Percentiles rank a stretch among this genome's conserved stretches.
These are phyloP conservation scores for Hirtodrosophila duncani DNA, from an alignment of 2,888 invertebrate species.

Conservation along the genomic window DNA sequence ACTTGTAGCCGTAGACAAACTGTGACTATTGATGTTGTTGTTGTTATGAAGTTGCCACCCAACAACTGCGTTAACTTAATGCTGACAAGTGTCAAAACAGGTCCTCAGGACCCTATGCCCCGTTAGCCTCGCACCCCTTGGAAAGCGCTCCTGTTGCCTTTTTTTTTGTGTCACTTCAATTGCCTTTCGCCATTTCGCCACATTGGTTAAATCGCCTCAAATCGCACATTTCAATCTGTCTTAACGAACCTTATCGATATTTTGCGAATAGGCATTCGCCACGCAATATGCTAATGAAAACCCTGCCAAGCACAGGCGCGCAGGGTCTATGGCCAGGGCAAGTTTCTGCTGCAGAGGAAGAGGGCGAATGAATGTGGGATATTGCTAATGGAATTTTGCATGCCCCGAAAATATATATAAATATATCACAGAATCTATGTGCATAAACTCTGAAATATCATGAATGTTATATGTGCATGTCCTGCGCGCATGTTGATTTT, in stretches of 20 bases:
- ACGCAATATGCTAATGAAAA: constrained; percentile 76
- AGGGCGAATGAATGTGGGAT: background rate
- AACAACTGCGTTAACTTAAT: constrained; percentile 56
- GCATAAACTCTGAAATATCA: constrained; percentile 66
- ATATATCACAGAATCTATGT: constrained; percentile 60
- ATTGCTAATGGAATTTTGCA: constrained; percentile 59
- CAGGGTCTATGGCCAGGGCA: no score
- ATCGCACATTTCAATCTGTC: constrained; percentile 66
- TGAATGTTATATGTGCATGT: constrained; percentile 45
- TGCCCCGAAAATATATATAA: constrained; percentile 28
- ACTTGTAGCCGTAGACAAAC: background rate
- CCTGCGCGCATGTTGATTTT: constrained; percentile 22
- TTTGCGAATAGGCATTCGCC: constrained; percentile 67
- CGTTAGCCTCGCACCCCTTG: background rate
- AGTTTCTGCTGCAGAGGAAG: no score
- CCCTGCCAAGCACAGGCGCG: constrained; percentile 5
- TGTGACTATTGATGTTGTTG: no score
- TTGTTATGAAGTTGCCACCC: background rate
- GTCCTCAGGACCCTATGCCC: constrained; percentile 15
- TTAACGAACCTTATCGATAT: constrained; percentile 72
- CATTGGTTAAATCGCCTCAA: constrained; percentile 60
- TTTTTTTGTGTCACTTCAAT: constrained; percentile 16
- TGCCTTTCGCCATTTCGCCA: constrained; percentile 38
- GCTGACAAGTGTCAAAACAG: constrained; percentile 69
- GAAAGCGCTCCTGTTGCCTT: constrained; percentile 26